Evolutionary conservation across 2,797 vertebrate species (phyloP).

Genomic region (Graptemys geographica): DNA sequence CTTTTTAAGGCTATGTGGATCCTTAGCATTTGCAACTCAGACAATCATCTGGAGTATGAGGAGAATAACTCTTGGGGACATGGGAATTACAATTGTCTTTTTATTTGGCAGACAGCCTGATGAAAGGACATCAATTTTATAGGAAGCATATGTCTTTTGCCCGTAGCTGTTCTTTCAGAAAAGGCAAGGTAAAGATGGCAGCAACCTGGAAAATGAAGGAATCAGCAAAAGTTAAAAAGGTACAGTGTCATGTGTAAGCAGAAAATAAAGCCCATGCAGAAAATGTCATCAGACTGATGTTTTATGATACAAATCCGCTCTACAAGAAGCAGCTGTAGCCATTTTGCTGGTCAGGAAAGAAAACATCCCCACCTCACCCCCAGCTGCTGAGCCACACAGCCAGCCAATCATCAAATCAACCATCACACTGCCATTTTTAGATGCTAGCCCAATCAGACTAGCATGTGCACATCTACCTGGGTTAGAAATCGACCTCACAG

Average conservation of each 20-base stretch:
- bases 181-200: neutral
- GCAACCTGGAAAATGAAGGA: neutral
- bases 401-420: neutral
- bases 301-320: neutral
- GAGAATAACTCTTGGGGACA: neutral
- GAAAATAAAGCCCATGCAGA: neutral
- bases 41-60: neutral
- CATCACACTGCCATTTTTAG: neutral
- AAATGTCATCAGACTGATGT: neutral
- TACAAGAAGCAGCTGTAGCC: neutral
- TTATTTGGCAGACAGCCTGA: conserved; percentile 12
- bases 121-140: neutral
- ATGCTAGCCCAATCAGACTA: neutral
- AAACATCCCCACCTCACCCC: neutral
- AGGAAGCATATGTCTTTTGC: conserved; percentile 5
- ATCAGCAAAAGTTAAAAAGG: neutral
- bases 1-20: neutral
- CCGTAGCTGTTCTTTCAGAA: conserved; percentile 10
- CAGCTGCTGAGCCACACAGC: neutral
- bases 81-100: conserved; percentile 2
- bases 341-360: neutral
- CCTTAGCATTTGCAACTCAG: neutral
- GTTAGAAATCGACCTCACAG: neutral
- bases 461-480: neutral
- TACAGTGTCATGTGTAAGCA: neutral